Evolutionary conservation across 2,797 vertebrate species (phyloP), one percentile per base, ranked within the genome.

Genomic region (Aratinga solstitialis): DNA sequence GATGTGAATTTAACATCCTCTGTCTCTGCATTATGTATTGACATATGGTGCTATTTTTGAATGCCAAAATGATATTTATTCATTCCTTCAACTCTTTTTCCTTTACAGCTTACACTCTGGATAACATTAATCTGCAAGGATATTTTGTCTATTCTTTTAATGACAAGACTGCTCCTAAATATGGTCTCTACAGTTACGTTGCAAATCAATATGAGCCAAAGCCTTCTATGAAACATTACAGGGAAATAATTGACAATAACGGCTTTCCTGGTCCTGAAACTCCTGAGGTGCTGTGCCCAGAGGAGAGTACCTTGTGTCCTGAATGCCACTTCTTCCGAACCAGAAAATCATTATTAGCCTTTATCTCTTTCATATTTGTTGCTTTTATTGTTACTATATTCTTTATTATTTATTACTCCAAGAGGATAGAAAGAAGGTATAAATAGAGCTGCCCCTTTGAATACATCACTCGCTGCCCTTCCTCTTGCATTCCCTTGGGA

Each of bases 81-180:
- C 6, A 45, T 87, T 92, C 79, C 58, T 85, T 84, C 65, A 73
- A 73, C 51, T 6, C 30, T 74, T 84, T 79, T 82, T 93, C 30
- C 96, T 94, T 97, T 74, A 21, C 97, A 99, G 99, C 99, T 16
- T 98, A 98, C 81, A 73, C 95, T n/a, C 95, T 99, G 98, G 99
- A 99, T 66, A 98, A 98, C 0, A 97, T 99, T 45, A 99, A 99
- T 95, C 97, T 99, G 54, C 98, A 98, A 88, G 99, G 99, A 32
- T 99, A 99, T 98, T 99, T 99, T 91, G 98, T 98, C 15, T 99
- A 99, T 90, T 99, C 99, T 9, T 98, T 99, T 90, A 99, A 95
- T 10, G 99, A 99, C 97, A 98, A 98, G 68, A 97, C 98, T 13
- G 98, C 99, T 97, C 99, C 99, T 0, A 98, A 98, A 42, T 99